Evolutionary conservation across 1,140 invertebrate species (phyloP), one percentile per base, ranked within the genome.

Genomic region (Cydia amplana): DNA sequence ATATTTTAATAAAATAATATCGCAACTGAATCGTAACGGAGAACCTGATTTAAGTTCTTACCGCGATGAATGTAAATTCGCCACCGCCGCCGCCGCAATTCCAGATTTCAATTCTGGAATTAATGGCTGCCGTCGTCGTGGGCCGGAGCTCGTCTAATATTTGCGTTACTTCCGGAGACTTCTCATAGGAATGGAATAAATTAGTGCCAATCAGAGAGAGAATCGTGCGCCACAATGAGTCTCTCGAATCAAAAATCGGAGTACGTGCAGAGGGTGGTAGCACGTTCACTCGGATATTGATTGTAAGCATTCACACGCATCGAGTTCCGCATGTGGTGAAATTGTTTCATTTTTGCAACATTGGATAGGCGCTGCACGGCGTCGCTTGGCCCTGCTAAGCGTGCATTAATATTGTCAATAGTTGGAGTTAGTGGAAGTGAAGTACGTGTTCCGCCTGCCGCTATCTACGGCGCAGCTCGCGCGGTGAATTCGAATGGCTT

Each of bases 1-100:
- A 93, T 93, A 93, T 93, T 93, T 91, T 93, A 93, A 93, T 93
- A 93, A 91, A 93, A 93, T 93, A 91, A 91, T 91, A 91, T 91
- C 89, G 90, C 91, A 91, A 91, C 89, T 91, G 91, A 93, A 93
- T 91, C 90, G 91, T 91, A 91, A 93, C 89, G 87, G 91, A 91
- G 90, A 91, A 91, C 90, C 90, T 91, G 90, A 93, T 93, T 92
- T 92, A 93, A 92, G 91, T 91, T 93, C 91, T 93, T 91, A 91
- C 90, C 88, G 87, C 91, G 88, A 93, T 93, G 91, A 93, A 93
- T 93, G 91, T 91, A 93, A 93, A 93, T 93, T 91, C 83, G 83
- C 89, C 87, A 86, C 85, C 84, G 84, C 86, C 85, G 85, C 86
- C 84, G 85, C 88, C 90, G 87, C 91, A 90, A 91, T 91, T 91